A percentile compares a stretch with the other conserved stretches of the same genome.
These are phyloP conservation scores for Ciconia maguari DNA, from an alignment of 2,113 vertebrate genomes.

Conservation along the genomic window DNA sequence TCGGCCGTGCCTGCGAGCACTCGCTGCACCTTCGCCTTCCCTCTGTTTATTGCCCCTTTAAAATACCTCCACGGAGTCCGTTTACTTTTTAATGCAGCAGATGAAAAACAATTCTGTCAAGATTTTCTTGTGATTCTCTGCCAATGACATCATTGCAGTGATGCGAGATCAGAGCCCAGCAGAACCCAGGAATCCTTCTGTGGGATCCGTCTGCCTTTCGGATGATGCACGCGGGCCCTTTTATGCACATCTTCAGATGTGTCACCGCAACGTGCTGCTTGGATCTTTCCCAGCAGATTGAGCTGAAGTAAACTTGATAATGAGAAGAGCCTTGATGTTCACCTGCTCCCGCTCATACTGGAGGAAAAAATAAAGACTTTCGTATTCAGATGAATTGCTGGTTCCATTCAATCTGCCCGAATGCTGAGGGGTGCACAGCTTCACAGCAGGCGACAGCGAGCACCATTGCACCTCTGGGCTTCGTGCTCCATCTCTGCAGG, in stretches of 20 bases:
- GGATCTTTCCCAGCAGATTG: background rate
- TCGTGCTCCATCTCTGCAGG: background rate
- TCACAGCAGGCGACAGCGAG: background rate
- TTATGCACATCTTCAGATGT: background rate
- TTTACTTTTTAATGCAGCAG: background rate
- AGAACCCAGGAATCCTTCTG: background rate
- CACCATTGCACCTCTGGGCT: background rate
- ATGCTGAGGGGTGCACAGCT: fast-evolving
- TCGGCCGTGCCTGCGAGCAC: background rate
- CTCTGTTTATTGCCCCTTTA: background rate
- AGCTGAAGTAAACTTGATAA: background rate
- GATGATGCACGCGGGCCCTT: background rate
- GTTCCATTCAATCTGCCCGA: fast-evolving
- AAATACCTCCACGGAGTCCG: background rate
- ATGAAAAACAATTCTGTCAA: background rate
- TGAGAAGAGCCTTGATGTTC: background rate
- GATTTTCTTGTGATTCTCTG: background rate
- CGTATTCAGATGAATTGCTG: fast-evolving
- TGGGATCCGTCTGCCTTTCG: background rate
- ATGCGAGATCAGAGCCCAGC: background rate
- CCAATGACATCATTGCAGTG: background rate
- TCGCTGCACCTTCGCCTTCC: background rate
- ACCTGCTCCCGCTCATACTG: background rate
- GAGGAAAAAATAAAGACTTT: background rate
- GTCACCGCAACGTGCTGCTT: fast-evolving